Percentiles rank a stretch among this genome's conserved stretches.
phyloP scores from a whole-genome alignment of 2,113 vertebrate species.

The Microtus oregoni region DNA sequence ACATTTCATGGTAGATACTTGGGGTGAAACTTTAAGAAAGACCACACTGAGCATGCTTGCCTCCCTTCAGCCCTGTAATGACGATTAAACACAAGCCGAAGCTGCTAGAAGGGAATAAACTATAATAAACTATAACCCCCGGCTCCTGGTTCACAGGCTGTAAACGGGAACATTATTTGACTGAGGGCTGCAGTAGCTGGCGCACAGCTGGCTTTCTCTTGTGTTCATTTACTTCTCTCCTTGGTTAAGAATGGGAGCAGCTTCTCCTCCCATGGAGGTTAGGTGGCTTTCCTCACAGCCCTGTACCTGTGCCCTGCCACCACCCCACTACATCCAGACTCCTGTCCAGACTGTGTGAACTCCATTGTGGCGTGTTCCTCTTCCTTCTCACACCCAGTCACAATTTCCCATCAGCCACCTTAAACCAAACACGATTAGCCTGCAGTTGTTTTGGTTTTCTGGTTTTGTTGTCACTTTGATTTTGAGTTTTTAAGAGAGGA shows the following conservation, averaged over 20 bases:
- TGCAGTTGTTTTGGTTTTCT: neutral
- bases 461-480: neutral
- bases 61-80: too few species aligned
- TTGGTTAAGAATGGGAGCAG: neutral
- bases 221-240: neutral
- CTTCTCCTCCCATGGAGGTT: neutral
- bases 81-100: too few species aligned
- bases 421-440: neutral
- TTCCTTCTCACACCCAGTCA: neutral
- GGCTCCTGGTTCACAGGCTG: neutral
- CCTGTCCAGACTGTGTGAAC: fast-evolving
- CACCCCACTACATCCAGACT: fast-evolving
- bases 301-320: too few species aligned
- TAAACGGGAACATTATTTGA: neutral
- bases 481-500: neutral
- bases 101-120: neutral
- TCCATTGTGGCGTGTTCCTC: fast-evolving
- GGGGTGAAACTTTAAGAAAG: too few species aligned
- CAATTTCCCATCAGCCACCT: neutral
- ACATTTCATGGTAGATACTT: too few species aligned
- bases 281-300: too few species aligned
- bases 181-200: neutral
- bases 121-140: neutral
- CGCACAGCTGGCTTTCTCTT: neutral
- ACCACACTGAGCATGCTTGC: too few species aligned